These are phyloP conservation scores for Calyptommatus sinebrachiatus DNA, from an alignment of 2,113 vertebrate species.

Conservation along the genomic window DNA sequence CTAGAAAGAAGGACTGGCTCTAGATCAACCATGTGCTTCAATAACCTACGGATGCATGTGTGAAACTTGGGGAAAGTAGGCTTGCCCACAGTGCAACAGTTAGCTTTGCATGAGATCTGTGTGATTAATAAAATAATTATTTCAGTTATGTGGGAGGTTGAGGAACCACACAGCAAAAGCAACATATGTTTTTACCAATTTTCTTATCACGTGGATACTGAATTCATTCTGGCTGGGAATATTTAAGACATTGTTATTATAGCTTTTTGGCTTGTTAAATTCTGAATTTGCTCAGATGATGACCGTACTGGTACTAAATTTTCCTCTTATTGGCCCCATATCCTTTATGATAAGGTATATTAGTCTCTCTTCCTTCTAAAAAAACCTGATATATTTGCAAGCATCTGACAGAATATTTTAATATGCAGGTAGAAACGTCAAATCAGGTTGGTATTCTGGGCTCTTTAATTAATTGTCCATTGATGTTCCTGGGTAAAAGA, in stretches of 20 bases:
- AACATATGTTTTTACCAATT: neutral
- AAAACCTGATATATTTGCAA: slow-evolving; percentile 56
- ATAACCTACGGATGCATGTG: too few relatives aligned
- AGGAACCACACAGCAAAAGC: neutral
- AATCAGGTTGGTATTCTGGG: slow-evolving; percentile 34
- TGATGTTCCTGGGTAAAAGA: slow-evolving; percentile 39
- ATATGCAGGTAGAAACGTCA: slow-evolving; percentile 35
- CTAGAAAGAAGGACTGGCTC: too few relatives aligned
- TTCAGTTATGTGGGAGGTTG: neutral
- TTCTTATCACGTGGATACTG: neutral
- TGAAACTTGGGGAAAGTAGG: too few relatives aligned
- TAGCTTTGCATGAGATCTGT: too few relatives aligned
- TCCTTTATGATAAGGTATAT: neutral
- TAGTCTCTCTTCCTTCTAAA: neutral
- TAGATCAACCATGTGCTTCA: too few relatives aligned
- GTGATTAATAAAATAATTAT: neutral
- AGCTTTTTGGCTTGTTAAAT: neutral
- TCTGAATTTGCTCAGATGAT: neutral
- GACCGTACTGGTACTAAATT: neutral
- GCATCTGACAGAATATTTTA: slow-evolving; percentile 41
- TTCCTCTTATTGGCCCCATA: neutral
- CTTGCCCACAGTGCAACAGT: too few relatives aligned
- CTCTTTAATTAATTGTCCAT: slow-evolving; percentile 20
- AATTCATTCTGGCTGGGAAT: neutral
- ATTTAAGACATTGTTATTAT: neutral